Conservation (phyloP, 2,113 vertebrate species). For the Archocentrus centrarchus region DNA sequence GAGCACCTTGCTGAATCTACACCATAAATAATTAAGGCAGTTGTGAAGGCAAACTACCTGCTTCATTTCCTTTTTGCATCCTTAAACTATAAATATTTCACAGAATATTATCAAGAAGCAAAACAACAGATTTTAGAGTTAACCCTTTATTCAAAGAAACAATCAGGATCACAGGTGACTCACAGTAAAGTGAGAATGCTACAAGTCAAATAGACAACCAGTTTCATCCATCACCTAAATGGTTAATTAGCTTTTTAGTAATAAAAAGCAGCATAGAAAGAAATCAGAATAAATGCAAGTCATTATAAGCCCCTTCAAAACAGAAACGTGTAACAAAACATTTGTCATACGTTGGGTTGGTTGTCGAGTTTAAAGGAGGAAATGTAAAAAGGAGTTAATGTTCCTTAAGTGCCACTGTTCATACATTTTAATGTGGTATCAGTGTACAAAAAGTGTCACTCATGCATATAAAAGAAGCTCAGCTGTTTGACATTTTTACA, state of each 20-base stretch:
- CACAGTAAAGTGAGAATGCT: constrained; percentile 58
- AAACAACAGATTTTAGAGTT: constrained; percentile 22
- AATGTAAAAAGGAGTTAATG: neutral
- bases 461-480: neutral
- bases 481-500: constrained; percentile 5
- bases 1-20: neutral
- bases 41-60: neutral
- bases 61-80: constrained; percentile 7
- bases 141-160: constrained; percentile 68
- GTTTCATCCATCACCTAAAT: constrained; percentile 26
- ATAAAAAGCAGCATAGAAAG: constrained; percentile 18
- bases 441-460: neutral
- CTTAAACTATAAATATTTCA: neutral
- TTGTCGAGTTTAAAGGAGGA: neutral
- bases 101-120: neutral
- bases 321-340: constrained; percentile 22
- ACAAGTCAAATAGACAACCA: constrained; percentile 49
- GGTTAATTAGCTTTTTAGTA: neutral
- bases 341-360: neutral
- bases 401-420: neutral
- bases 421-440: neutral
- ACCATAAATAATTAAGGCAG: too few species aligned
- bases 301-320: constrained; percentile 1
- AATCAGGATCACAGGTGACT: constrained; percentile 29
- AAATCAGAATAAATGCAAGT: neutral